Percentiles rank a stretch among this genome's conserved stretches.
Evolutionary conservation across 37 sponge, comb jelly and placozoan species (phyloP).

Genomic region (Bolinopsis microptera): DNA sequence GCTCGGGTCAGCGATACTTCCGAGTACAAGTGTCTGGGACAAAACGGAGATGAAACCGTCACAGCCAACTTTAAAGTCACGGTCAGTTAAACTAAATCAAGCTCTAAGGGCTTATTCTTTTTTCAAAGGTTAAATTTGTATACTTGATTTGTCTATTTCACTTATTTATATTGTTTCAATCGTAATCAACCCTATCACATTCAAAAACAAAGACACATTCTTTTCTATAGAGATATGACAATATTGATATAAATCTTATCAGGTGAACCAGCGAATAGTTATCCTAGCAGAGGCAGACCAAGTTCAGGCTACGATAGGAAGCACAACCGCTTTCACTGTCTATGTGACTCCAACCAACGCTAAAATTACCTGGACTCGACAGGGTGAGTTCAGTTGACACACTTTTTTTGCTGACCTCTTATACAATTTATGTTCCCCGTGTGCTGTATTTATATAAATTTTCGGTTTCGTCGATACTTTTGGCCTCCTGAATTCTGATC

Average conservation of each 20-base stretch:
- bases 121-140: no score
- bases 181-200: no score
- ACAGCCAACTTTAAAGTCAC: neutral
- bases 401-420: neutral
- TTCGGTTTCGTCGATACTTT: no score
- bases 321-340: neutral
- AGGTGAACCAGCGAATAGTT: slow-evolving; percentile 12
- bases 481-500: no score
- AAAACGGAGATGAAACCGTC: neutral
- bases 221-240: no score
- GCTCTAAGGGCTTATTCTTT: no score
- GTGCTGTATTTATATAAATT: no score
- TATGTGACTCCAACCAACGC: neutral
- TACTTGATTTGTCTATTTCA: no score
- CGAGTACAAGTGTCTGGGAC: slow-evolving; percentile 2
- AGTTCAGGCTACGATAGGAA: slow-evolving; percentile 35
- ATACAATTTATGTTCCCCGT: no score
- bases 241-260: no score
- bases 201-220: no score
- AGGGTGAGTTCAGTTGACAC: neutral
- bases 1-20: neutral
- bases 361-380: slow-evolving; percentile 41
- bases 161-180: no score
- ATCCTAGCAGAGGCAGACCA: neutral
- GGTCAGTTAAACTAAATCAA: neutral